Conservation (phyloP, 2,113 vertebrate species). For the Bucco capensis region DNA sequence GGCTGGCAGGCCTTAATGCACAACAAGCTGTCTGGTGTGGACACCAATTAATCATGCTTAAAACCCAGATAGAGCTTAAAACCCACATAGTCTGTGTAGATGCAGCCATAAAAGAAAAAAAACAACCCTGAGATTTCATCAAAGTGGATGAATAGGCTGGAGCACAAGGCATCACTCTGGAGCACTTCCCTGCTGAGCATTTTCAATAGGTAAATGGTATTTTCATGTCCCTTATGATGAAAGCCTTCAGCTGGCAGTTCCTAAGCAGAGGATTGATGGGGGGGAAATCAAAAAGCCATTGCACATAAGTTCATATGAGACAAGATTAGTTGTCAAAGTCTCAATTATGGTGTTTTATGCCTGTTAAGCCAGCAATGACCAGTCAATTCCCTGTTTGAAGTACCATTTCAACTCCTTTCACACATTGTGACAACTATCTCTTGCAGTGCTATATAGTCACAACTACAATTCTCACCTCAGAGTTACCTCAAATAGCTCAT, state of each 20-base stretch:
- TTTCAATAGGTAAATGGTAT: constrained; percentile 28
- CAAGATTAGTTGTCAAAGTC: not conserved
- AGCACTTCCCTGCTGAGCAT: not conserved
- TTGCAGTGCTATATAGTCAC: not conserved
- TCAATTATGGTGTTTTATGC: not conserved
- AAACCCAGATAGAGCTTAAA: not conserved
- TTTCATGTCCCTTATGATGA: not conserved
- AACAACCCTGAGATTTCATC: constrained; percentile 1
- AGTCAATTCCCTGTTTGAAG: not conserved
- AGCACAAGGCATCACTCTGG: not conserved
- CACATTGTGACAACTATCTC: not conserved
- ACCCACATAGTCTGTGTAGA: not conserved
- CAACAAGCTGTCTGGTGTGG: not conserved
- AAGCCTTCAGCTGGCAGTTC: not conserved
- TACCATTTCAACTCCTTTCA: not conserved
- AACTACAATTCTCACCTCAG: not conserved
- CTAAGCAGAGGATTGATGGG: not conserved
- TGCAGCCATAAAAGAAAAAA: not conserved
- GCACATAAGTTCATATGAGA: not conserved
- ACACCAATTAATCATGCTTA: not conserved
- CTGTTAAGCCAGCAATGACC: not conserved
- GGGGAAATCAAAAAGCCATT: not conserved
- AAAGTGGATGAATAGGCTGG: not conserved
- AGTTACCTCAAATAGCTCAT: not conserved
- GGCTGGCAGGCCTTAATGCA: not conserved